A percentile compares a stretch with the other conserved stretches of the same genome.
phyloP scores from a whole-genome alignment of 2,797 vertebrate genomes.

The Fistularia commersonii region DNA sequence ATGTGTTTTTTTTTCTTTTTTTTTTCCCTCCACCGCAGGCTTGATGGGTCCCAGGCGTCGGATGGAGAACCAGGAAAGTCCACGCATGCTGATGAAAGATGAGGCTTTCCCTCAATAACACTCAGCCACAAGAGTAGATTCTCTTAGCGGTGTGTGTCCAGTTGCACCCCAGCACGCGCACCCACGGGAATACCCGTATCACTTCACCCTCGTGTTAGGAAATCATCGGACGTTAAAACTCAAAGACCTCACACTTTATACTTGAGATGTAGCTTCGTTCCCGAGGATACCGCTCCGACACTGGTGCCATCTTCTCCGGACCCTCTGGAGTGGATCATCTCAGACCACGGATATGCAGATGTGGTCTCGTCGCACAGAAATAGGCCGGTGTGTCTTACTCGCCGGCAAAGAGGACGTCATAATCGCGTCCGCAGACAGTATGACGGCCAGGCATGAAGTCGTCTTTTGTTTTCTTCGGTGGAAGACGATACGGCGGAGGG shows the following conservation, averaged over 20 bases:
- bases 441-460: conserved; percentile 36
- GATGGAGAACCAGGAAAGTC: conserved; percentile 75
- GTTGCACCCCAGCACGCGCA: conserved; percentile 5
- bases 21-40: too few species aligned
- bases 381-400: conserved; percentile 34
- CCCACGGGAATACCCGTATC: conserved; percentile 41
- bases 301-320: conserved; percentile 18
- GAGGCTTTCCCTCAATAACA: conserved; percentile 72
- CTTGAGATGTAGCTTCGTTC: conserved; percentile 51
- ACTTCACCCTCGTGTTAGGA: conserved; percentile 49
- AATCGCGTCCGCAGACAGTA: conserved; percentile 32
- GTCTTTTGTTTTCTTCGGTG: conserved; percentile 34
- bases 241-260: conserved; percentile 60
- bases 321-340: too few species aligned
- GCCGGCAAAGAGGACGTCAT: conserved; percentile 26
- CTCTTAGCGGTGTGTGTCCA: conserved; percentile 31
- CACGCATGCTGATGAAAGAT: conserved; percentile 76
- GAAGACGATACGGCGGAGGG: conserved; percentile 33
- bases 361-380: conserved; percentile 40
- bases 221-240: conserved; percentile 48
- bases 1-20: too few species aligned
- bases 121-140: conserved; percentile 41
- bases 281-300: conserved; percentile 48
- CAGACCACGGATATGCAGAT: conserved; percentile 26
- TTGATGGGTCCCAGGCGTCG: conserved; percentile 74